Base-by-base conservation (phyloP, 2,888 invertebrate species). In the Rhagium mordax region DNA sequence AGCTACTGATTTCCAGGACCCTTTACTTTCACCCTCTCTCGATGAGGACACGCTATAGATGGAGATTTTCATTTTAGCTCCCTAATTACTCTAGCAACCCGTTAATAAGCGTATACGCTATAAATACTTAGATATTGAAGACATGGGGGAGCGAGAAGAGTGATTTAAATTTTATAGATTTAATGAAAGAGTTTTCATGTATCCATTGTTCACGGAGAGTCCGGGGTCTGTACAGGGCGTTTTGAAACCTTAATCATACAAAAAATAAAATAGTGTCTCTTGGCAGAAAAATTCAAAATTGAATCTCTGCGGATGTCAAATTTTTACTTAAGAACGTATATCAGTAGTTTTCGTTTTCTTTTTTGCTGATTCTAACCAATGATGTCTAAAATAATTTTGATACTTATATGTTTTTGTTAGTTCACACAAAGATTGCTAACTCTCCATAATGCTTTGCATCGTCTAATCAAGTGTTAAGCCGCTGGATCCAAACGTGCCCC, bases 61-160 rank as follows among this genome's bases (percentile, higher is more conserved):
- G 72, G 65, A 72, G 72, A 72, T 76, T 76, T 74, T 72, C 71
- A 74, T 76, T 76, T 76, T 70, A 72, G 64, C 74, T 70, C 69
- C 71, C 77, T 75, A 75, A 75, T 77, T 77, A 77, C 71, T 71
- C 68, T 68, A 68, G 70, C 67, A 74, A 64, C 69, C 70, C 74
- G 73, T 71, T 75, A 75, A 75, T 74, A 71, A 71, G 75, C 62
- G 62, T 66, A 33, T 65, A 41, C 41, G 71, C 71, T 73, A 74
- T 73, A 77, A 74, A 76, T 74, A 76, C 74, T 76, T 66, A 69
- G 69, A 71, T 76, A 74, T 72, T 76, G 70, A 67, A 76, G 74
- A 74, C 71, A 74, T 76, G 67, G 20, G 60, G 24, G 41, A 47
- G 41, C 49, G 61, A 16, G 61, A 15, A 59, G 29, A 51, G 51